Evolutionary conservation across 2,888 invertebrate species (phyloP).

Genomic region (Caenorhabditis sp.): DNA sequence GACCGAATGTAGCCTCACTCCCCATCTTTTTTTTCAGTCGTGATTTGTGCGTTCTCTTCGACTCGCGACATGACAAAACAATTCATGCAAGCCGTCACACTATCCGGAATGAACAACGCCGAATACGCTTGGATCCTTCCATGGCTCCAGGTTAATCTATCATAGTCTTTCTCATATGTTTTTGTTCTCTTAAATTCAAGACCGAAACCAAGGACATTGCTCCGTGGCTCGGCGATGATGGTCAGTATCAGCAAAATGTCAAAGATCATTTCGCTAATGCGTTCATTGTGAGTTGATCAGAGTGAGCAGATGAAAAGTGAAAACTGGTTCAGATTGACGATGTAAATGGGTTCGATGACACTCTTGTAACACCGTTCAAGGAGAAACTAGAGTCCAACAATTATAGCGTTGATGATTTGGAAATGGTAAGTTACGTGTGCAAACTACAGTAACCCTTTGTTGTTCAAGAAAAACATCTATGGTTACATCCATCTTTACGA

Average conservation of each 20-base stretch:
- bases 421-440: slow-evolving; percentile 55
- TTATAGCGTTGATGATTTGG: slow-evolving; percentile 60
- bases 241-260: slow-evolving; percentile 64
- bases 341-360: slow-evolving; percentile 69
- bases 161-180: too few species aligned
- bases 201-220: slow-evolving; percentile 61
- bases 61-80: slow-evolving; percentile 66
- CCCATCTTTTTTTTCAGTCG: slow-evolving; percentile 62
- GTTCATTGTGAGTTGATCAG: slow-evolving; percentile 54
- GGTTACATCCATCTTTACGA: slow-evolving; percentile 69
- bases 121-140: slow-evolving; percentile 68
- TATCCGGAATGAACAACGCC: slow-evolving; percentile 57
- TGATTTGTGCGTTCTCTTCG: slow-evolving; percentile 66
- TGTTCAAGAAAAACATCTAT: slow-evolving; percentile 62
- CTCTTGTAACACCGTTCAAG: slow-evolving; percentile 64
- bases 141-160: slow-evolving; percentile 47
- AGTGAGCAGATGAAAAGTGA: neutral
- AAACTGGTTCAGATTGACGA: slow-evolving; percentile 60
- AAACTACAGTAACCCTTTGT: too few species aligned
- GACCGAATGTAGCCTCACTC: too few species aligned
- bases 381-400: slow-evolving; percentile 64
- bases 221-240: slow-evolving; percentile 67
- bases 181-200: slow-evolving; percentile 1
- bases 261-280: slow-evolving; percentile 67
- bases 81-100: slow-evolving; percentile 65